Percentiles rank a stretch among this genome's conserved stretches.
Evolutionary conservation across 2,888 invertebrate genomes (phyloP).

Genomic region (Cabera pusaria): DNA sequence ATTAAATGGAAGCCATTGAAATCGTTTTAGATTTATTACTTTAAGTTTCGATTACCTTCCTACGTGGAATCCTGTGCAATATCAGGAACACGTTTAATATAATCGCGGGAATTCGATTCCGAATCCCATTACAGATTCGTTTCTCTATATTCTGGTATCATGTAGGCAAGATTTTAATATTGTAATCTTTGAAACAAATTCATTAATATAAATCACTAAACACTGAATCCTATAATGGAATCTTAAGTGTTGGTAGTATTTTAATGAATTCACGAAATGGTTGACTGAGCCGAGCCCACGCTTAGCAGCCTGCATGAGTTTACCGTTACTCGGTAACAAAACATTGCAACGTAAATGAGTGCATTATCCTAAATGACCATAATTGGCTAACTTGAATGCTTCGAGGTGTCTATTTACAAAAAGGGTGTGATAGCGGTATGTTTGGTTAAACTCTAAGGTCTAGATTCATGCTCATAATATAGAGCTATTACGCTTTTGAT

Average conservation of each 20-base stretch:
- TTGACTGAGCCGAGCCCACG: conserved; percentile 36
- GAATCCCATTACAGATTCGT: conserved; percentile 33
- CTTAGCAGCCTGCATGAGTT: conserved; percentile 33
- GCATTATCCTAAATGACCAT: conserved; percentile 59
- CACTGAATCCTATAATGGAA: conserved; percentile 18
- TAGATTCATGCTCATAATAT: conserved; percentile 11
- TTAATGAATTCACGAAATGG: conserved; percentile 42
- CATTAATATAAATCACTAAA: conserved; percentile 25
- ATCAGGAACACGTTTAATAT: conserved; percentile 46
- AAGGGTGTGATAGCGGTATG: conserved; percentile 27
- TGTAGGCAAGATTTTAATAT: conserved; percentile 12
- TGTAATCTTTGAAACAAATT: conserved; percentile 16
- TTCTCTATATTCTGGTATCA: conserved; percentile 29
- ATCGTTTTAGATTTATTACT: conserved; percentile 55
- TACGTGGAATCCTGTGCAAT: conserved; percentile 41
- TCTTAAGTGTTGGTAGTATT: conserved; percentile 32
- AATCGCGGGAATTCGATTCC: conserved; percentile 38
- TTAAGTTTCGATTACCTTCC: conserved; percentile 47
- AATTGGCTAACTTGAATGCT: conserved; percentile 43
- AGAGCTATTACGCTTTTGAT: not conserved
- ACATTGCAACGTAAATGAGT: conserved; percentile 53
- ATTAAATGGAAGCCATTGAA: conserved; percentile 45
- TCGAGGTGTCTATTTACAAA: conserved; percentile 39
- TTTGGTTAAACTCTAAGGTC: conserved; percentile 12
- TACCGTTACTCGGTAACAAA: conserved; percentile 51